Evolutionary conservation across 2,888 invertebrate species (phyloP).

Genomic region (Mesodorylaimus sp.): DNA sequence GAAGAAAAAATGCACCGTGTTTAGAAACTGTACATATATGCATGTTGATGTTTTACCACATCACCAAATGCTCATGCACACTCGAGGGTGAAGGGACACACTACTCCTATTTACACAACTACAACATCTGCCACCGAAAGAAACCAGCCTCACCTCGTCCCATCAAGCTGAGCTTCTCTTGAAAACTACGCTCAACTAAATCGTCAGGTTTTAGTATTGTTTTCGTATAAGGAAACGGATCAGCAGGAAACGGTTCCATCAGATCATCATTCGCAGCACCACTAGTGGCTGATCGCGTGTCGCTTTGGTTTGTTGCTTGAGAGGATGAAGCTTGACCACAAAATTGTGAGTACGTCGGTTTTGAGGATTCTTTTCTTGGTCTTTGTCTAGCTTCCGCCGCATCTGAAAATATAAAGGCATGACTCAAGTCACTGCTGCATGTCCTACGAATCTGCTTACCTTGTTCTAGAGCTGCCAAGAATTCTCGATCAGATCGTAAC

Average conservation of each 20-base stretch:
- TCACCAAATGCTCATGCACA: too few species aligned
- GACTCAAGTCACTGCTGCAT: background rate
- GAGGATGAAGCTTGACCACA: background rate
- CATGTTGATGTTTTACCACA: too few species aligned
- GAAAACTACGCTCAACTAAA: background rate
- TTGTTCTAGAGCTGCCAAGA: constrained; percentile 59
- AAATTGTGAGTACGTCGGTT: background rate
- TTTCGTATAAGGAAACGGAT: constrained; percentile 7
- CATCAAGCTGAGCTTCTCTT: constrained; percentile 4
- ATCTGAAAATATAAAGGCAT: background rate
- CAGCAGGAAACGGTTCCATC: background rate
- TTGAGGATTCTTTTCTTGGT: too few species aligned
- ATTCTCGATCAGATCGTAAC: constrained; percentile 63
- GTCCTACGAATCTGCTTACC: constrained; percentile 37
- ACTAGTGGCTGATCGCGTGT: background rate
- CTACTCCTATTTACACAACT: too few species aligned
- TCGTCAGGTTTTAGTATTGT: background rate
- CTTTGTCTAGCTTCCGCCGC: background rate
- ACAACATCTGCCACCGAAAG: too few species aligned
- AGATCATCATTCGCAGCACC: background rate
- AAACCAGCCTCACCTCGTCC: background rate
- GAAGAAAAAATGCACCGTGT: background rate
- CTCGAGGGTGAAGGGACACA: too few species aligned
- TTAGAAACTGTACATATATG: background rate
- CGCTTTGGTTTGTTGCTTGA: background rate